Conservation (phyloP, 2,888 invertebrate species). For the Acanthococcus lagerstroemiae region DNA sequence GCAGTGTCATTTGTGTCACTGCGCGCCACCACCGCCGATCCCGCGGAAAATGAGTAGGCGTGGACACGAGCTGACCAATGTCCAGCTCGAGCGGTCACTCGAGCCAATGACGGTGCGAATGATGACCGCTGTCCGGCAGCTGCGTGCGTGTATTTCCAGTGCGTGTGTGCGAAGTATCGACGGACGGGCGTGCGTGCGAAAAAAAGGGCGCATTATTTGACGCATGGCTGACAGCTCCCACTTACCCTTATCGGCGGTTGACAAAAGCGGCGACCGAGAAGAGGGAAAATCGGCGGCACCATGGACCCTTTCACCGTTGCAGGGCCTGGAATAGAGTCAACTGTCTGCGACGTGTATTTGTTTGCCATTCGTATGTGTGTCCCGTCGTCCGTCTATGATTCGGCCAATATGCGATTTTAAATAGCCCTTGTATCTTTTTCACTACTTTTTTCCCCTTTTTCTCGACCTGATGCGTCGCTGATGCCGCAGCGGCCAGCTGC, state of each 20-base stretch:
- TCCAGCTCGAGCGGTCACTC: neutral
- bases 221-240: neutral
- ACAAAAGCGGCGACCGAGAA: too few species aligned
- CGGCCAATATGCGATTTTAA: neutral
- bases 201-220: neutral
- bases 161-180: too few species aligned
- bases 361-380: neutral
- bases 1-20: too few species aligned
- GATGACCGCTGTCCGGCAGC: neutral
- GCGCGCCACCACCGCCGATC: too few species aligned
- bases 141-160: neutral
- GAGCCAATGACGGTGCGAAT: neutral
- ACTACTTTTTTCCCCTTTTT: too few species aligned
- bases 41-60: too few species aligned
- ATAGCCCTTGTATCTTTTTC: too few species aligned
- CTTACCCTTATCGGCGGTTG: too few species aligned
- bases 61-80: neutral
- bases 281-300: too few species aligned
- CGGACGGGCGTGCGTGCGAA: neutral
- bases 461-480: neutral
- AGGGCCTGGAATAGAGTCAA: too few species aligned
- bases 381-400: neutral
- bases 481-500: neutral
- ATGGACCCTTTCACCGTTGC: neutral
- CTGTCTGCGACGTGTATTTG: neutral